Base-by-base conservation (phyloP, 2,888 invertebrate species). In the Ophion ellenae region DNA sequence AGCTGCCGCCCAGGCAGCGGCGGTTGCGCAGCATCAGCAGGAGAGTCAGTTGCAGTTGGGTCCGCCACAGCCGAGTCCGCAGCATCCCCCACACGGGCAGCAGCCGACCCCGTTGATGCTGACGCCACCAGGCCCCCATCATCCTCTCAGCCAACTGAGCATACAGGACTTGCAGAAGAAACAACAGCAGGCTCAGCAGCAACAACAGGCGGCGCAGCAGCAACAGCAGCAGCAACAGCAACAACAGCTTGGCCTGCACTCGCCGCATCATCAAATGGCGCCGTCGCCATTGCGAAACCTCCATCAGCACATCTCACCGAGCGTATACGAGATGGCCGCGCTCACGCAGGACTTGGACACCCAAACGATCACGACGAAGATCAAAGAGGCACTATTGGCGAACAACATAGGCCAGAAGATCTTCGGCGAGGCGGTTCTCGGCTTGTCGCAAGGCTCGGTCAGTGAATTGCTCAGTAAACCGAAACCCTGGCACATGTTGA, bases 401-500 rank as follows among this genome's bases (percentile, higher is more conserved):
- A 99, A 99, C 94, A 99, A 99, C 93, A 98, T 99, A 89, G 99
- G 99, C 3, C 99, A 99, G 94, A 99, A 99, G 95, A 98, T 98
- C 87, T 99, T 99, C 92, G 99, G 99, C 11, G 99, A 99, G 95
- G 99, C 98, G 0, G 99, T 99, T 4, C 95, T 99, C 17, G 99
- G 99, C 0, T 95, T 99, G 45, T 99, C 99, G 0, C 99, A 99
- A 94, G 99, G 98, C 14, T 98, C 99, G 2, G 99, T 99, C 14
- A 99, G 99, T 91, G 99, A 99, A 94, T 95, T 99, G 86, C 95
- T 99, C 9, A 99, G 99, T 86, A 99, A 99, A 94, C 99, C 99
- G 5, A 99, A 99, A 92, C 99, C 99, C 0, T 99, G 99, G 99
- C 99, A 99, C 93, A 99, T 99, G 99, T 96, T 99, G 79, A 99